Evolutionary conservation across 2,113 vertebrate genomes (phyloP).

Genomic region (Sinosuthora webbiana): DNA sequence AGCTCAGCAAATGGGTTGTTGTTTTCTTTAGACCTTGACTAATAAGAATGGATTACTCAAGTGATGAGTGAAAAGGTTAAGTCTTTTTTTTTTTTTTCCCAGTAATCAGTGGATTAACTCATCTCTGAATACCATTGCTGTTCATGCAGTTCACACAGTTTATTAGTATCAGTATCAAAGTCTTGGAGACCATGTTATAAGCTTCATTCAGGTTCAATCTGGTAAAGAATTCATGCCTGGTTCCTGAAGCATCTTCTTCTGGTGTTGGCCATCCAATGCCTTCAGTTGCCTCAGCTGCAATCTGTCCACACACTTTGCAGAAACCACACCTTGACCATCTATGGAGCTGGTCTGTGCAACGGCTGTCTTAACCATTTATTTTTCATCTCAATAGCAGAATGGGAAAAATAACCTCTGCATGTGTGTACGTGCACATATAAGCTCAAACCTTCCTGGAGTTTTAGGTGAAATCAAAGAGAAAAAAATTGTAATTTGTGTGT

Average conservation of each 20-base stretch:
- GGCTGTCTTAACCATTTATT: not conserved
- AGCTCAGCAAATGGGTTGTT: not conserved
- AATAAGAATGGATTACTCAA: not conserved
- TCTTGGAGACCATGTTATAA: not conserved
- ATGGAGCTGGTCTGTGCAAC: not conserved
- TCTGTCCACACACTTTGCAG: not conserved
- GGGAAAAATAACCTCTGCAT: not conserved
- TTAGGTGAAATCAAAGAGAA: not conserved
- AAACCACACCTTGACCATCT: not conserved
- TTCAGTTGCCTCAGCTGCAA: not conserved
- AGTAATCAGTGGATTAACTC: not conserved
- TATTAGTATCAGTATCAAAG: not conserved
- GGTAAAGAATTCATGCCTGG: not conserved
- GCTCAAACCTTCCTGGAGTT: not conserved
- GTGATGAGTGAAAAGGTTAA: not conserved
- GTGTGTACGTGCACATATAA: rapidly evolving
- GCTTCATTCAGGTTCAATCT: not conserved
- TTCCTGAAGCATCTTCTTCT: not conserved
- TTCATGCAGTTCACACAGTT: not conserved
- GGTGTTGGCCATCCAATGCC: not conserved
- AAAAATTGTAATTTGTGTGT: not conserved
- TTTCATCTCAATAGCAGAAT: not conserved
- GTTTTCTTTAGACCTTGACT: not conserved
- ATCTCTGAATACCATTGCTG: not conserved
- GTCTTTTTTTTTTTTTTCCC: not conserved